Base-by-base conservation (phyloP, 2,113 vertebrate genomes). In the Polypterus senegalus region DNA sequence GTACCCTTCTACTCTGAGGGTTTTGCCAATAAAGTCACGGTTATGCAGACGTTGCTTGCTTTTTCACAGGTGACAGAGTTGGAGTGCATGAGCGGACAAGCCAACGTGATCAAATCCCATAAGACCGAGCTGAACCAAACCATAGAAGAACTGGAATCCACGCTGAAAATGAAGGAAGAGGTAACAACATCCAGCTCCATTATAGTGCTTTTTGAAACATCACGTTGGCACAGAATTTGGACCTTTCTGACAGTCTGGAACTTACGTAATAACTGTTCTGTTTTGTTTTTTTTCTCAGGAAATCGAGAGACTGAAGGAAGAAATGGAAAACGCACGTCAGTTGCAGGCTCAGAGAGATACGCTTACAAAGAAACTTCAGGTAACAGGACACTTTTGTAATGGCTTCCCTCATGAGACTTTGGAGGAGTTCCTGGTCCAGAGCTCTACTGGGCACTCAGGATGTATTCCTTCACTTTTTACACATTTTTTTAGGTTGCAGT, bases 101-200 rank as follows among this genome's bases (percentile, higher is more conserved):
- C 86, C 65, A 94, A 92, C 65, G 92, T 84, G n/a, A 92, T 98
- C 64, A 94, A 97, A 75, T 91, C 91, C 59, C 92, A 98, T 70
- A 98, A 98, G 85, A 89, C 91, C 47, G 94, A 98, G 69, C 80
- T 98, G 69, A 98, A 93, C 77, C 92, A 97, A 83, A 97, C 92
- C 65, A 97, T 98, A 74, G 93, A 98, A 76, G 94, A 98, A 67
- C 79, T 98, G 69, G 94, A 97, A 67, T 77, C 83, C 47, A 89
- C 86, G 0, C 73, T 97, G 70, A 93, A 92, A 80, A 87, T 83
- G 69, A 98, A 94, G 76, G 94, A 98, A 77, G 94, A 97, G 92
- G 94, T 94, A 83, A 46, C 27, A 27, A 27, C 27, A 27, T 27
- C 27, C 27, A 27, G 27, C 27, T 2, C 27, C 2, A 27, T 27